Evolutionary conservation across 2,888 invertebrate genomes (phyloP).

Genomic region (Hipparchia sbordonii): DNA sequence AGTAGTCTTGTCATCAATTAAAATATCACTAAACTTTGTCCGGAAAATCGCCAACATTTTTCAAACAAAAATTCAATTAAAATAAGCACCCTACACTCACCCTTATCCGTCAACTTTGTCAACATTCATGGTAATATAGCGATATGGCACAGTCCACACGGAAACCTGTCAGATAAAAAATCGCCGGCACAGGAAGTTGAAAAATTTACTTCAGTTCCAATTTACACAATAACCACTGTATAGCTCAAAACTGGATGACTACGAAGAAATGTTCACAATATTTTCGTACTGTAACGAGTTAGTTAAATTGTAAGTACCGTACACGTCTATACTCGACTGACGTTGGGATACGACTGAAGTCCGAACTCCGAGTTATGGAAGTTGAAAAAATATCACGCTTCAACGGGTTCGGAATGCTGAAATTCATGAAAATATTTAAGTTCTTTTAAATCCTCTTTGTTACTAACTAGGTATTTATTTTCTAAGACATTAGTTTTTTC

Average conservation of each 20-base stretch:
- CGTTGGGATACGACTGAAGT: constrained; percentile 61
- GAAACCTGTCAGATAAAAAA: constrained; percentile 42
- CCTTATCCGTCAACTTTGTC: constrained; percentile 58
- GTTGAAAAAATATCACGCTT: constrained; percentile 40
- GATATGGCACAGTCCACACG: constrained; percentile 51
- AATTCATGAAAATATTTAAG: constrained; percentile 32
- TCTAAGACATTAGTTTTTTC: background rate
- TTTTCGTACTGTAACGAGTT: constrained; percentile 50
- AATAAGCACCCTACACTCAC: constrained; percentile 57
- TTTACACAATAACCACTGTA: constrained; percentile 17
- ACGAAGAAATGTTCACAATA: constrained; percentile 30
- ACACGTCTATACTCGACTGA: constrained; percentile 55
- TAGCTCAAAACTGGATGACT: constrained; percentile 16
- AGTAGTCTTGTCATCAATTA: background rate
- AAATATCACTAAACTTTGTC: background rate
- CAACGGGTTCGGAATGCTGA: constrained; percentile 25
- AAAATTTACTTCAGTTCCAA: background rate
- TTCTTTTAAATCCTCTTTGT: background rate
- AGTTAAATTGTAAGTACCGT: constrained; percentile 39
- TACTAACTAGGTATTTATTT: background rate
- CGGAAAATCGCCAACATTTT: background rate
- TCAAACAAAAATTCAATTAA: constrained; percentile 32
- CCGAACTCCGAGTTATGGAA: constrained; percentile 24
- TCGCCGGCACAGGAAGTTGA: constrained; percentile 8
- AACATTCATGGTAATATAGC: constrained; percentile 53